These are phyloP conservation scores for Allobates femoralis DNA, from an alignment of 2,797 vertebrate genomes.

Conservation along the genomic window DNA sequence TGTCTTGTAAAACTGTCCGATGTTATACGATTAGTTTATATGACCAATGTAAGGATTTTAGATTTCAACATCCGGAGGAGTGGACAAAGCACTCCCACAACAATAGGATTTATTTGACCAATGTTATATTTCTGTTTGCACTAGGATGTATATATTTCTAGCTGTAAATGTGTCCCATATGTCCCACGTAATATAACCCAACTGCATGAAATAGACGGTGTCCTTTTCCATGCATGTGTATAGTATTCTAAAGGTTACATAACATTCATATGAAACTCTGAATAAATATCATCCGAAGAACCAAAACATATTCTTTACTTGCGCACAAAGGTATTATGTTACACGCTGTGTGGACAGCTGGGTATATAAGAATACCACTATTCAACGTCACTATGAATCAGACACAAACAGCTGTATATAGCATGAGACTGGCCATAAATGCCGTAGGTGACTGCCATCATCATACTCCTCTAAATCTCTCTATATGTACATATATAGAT, in stretches of 20 bases:
- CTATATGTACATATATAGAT: slow-evolving; percentile 34
- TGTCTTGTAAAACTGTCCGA: too few species aligned
- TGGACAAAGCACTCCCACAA: too few species aligned
- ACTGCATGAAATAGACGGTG: background rate
- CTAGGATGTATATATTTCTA: background rate
- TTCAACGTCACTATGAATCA: background rate
- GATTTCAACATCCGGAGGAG: too few species aligned
- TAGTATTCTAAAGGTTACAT: background rate
- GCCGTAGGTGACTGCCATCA: background rate
- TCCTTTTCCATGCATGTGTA: background rate
- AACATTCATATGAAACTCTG: background rate
- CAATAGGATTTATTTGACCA: too few species aligned
- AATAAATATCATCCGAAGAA: background rate
- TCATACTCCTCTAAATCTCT: slow-evolving; percentile 11
- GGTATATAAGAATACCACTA: too few species aligned
- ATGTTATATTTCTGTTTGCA: background rate
- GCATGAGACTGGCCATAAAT: background rate
- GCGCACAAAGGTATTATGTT: background rate
- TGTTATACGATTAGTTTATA: too few species aligned
- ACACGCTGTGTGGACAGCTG: background rate
- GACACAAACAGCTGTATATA: slow-evolving; percentile 8
- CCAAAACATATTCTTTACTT: background rate
- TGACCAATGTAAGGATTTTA: too few species aligned
- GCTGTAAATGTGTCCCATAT: background rate
- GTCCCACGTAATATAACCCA: background rate